phyloP scores from a whole-genome alignment of 30 jellyfish, hydroid and myxozoan genomes.

The Hydractinia echinata region DNA sequence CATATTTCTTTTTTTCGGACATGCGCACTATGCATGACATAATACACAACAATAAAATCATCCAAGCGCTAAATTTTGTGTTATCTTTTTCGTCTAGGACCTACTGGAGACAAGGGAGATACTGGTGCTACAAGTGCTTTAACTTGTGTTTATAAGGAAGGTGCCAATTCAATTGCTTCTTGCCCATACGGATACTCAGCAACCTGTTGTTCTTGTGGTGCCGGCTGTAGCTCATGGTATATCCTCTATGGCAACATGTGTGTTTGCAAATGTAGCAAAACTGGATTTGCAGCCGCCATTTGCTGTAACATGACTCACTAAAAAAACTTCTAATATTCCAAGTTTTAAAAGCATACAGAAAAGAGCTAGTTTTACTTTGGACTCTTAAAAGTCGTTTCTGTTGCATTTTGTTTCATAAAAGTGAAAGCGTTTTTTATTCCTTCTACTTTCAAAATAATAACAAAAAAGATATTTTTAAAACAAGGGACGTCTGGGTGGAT shows the following conservation, averaged over 20 bases:
- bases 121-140: neutral
- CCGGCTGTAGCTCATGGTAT: neutral
- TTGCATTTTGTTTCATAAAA: too few species aligned
- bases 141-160: neutral
- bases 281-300: neutral
- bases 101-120: neutral
- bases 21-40: neutral
- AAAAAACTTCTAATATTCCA: neutral
- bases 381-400: too few species aligned
- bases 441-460: too few species aligned
- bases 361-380: too few species aligned
- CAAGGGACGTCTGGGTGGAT: too few species aligned
- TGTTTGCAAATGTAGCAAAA: neutral
- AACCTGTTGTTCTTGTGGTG: constrained; percentile 4
- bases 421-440: too few species aligned
- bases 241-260: constrained; percentile 5
- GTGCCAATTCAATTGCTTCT: neutral
- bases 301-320: constrained; percentile 2
- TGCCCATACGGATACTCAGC: neutral
- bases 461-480: too few species aligned
- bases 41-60: neutral
- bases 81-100: constrained; percentile 23
- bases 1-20: neutral
- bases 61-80: neutral
- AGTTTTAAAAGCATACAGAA: too few species aligned